phyloP scores from a whole-genome alignment of 2,113 vertebrate genomes.

The Tupaia chinensis region DNA sequence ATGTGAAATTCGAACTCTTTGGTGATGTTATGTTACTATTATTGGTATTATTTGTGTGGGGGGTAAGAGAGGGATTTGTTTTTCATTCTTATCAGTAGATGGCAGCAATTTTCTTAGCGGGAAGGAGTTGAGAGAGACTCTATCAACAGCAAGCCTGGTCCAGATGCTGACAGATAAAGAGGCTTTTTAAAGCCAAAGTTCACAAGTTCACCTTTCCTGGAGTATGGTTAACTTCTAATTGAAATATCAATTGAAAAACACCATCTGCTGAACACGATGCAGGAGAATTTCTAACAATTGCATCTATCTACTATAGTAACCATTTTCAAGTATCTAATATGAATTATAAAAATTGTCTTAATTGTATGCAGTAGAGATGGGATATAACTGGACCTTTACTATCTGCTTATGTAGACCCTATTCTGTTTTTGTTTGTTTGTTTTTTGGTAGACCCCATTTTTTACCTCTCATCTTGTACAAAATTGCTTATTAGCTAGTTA shows the following conservation, averaged over 20 bases:
- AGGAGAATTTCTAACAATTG: constrained; percentile 46
- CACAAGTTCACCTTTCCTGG: constrained; percentile 52
- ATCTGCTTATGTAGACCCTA: not conserved
- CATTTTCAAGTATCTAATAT: not conserved
- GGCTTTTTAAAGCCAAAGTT: not conserved
- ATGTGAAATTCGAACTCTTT: constrained; percentile 40
- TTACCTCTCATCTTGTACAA: not conserved
- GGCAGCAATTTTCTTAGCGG: constrained; percentile 85
- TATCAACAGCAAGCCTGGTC: not conserved
- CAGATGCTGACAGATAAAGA: constrained; percentile 40
- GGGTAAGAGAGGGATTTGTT: not conserved
- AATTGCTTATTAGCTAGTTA: constrained; percentile 10
- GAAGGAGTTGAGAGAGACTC: not conserved
- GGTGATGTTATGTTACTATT: constrained; percentile 1
- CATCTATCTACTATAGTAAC: constrained; percentile 21
- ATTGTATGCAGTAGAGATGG: constrained; percentile 20
- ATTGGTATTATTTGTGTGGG: not conserved
- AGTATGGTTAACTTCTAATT: constrained; percentile 57
- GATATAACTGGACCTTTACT: not conserved
- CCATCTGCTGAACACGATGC: constrained; percentile 42
- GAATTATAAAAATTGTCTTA: constrained; percentile 45
- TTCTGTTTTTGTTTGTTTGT: too few relatives aligned
- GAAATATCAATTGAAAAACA: constrained; percentile 45
- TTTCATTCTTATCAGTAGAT: constrained; percentile 83
- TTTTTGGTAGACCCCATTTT: not conserved